Evolutionary conservation across 2,113 vertebrate genomes (phyloP).

Genomic region (Varanus komodoensis): DNA sequence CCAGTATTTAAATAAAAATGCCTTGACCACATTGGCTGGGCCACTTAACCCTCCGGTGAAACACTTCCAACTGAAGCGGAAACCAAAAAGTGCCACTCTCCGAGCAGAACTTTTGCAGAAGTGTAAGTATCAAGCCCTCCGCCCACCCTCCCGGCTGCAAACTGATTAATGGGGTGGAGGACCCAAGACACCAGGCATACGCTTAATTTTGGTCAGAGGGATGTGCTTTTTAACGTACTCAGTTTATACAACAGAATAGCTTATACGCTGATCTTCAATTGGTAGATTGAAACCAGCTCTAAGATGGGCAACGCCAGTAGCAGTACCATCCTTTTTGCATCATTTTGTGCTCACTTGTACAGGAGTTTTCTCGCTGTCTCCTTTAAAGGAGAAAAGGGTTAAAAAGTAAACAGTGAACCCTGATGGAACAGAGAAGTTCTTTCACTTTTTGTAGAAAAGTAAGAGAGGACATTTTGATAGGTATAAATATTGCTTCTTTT

Average conservation of each 20-base stretch:
- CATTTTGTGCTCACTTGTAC: not conserved
- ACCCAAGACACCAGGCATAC: not conserved
- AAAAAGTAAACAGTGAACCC: not conserved
- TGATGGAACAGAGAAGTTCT: not conserved
- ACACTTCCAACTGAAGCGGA: constrained; percentile 97
- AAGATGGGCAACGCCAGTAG: too few relatives aligned
- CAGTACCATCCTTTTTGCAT: not conserved
- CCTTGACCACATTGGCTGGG: constrained; percentile 93
- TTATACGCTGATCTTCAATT: not conserved
- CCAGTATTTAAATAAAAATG: constrained; percentile 97
- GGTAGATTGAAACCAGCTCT: not conserved
- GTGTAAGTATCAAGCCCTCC: constrained; percentile 81
- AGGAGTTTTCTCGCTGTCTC: too few relatives aligned
- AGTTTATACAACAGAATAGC: not conserved
- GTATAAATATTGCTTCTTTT: not conserved
- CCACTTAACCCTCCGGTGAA: constrained; percentile 96
- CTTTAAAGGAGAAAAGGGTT: not conserved
- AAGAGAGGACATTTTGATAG: not conserved
- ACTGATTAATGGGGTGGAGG: not conserved
- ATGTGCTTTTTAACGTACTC: not conserved
- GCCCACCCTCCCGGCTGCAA: not conserved
- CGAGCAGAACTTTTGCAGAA: constrained; percentile 97
- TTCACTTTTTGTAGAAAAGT: not conserved
- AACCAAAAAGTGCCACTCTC: constrained; percentile 97
- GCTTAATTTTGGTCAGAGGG: not conserved